Conservation (phyloP, 2,113 vertebrate species). For the Nothobranchius kuhntae region DNA sequence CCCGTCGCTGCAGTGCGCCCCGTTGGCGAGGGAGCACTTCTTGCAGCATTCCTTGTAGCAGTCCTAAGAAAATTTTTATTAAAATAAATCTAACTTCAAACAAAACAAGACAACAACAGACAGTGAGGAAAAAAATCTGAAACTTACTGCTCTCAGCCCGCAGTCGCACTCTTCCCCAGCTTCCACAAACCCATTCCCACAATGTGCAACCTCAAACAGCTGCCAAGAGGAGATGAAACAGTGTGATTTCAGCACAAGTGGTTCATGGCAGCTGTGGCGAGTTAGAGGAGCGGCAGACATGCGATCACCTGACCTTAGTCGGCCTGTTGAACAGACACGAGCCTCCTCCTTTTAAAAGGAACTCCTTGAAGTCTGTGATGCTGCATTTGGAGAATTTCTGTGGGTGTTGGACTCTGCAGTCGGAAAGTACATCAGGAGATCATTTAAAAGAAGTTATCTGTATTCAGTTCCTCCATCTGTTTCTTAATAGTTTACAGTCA, state of each 20-base stretch:
- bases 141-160: conserved; percentile 87
- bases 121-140: conserved; percentile 8
- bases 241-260: neutral
- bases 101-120: conserved; percentile 6
- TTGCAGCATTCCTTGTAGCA: conserved; percentile 95
- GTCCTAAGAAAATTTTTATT: conserved; percentile 78
- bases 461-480: no score
- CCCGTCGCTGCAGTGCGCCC: conserved; percentile 94
- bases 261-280: neutral
- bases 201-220: conserved; percentile 91
- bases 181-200: conserved; percentile 97
- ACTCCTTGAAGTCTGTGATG: conserved; percentile 93
- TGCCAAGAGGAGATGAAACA: conserved; percentile 68
- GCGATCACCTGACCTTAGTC: conserved; percentile 83
- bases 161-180: conserved; percentile 97
- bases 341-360: conserved; percentile 92
- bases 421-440: conserved; percentile 18
- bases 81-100: conserved; percentile 6
- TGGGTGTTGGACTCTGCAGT: conserved; percentile 88
- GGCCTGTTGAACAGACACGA: conserved; percentile 97
- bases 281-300: neutral
- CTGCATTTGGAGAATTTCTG: conserved; percentile 96
- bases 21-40: conserved; percentile 96
- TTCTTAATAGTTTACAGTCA: no score
- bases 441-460: no score